Evolutionary conservation across 92 coral and sea anemone genomes (phyloP).

Genomic region (Zoanthus gigantus): DNA sequence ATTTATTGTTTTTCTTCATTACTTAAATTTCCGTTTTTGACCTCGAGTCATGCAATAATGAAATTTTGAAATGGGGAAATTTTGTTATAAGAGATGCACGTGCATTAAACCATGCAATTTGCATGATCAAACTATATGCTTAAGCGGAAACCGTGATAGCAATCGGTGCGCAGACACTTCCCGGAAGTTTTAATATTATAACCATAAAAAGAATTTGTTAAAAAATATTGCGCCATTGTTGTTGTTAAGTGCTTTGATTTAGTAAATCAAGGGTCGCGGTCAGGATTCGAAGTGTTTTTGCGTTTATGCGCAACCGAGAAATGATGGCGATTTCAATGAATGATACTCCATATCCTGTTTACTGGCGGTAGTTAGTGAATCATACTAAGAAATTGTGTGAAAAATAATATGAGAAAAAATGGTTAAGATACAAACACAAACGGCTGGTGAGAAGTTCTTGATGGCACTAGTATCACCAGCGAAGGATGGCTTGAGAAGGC

Average conservation of each 20-base stretch:
- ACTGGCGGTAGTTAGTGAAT: background rate
- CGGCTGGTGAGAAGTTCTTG: conserved; percentile 3
- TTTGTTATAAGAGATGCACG: no score
- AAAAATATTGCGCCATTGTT: background rate
- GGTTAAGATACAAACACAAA: conserved; percentile 10
- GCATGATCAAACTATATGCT: background rate
- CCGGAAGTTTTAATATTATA: conserved; percentile 35
- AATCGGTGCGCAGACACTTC: background rate
- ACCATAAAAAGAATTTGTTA: conserved; percentile 6
- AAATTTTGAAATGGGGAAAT: no score
- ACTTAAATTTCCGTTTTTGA: no score
- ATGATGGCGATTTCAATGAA: background rate
- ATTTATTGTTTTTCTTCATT: no score
- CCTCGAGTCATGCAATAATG: no score
- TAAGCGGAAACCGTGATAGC: conserved; percentile 23
- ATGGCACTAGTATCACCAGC: conserved; percentile 37
- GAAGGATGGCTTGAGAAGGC: conserved; percentile 4
- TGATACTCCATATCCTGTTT: background rate
- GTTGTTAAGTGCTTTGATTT: conserved; percentile 24
- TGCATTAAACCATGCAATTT: no score
- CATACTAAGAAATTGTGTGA: background rate
- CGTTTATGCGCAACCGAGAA: conserved; percentile 1
- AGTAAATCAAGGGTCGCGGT: background rate
- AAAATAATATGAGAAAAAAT: conserved; percentile 16
- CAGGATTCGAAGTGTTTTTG: background rate